Base-by-base conservation (phyloP, 1,140 invertebrate genomes). In the Drosophila lacertosa region DNA sequence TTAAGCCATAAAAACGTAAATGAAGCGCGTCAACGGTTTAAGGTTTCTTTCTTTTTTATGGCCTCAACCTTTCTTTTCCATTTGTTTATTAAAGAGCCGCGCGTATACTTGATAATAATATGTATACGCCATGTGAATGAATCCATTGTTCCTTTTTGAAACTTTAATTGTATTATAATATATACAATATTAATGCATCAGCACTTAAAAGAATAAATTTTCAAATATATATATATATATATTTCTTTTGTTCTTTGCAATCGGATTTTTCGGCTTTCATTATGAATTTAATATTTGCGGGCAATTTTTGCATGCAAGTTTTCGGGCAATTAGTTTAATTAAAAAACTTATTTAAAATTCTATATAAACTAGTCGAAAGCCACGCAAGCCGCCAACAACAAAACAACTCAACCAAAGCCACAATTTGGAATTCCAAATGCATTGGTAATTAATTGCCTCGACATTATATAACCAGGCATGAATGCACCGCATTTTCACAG, bases 261-360 rank as follows among this genome's bases (percentile, higher is more conserved):
- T 42, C 37, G 42, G 42, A 51, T 48, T 35, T 78, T 59, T 53
- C 22, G 47, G 4, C 13, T 13, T 39, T 39, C 35, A 67, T 63
- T 70, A 48, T 77, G 57, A 60, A 67, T 76, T 58, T 50, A 32
- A 57, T 65, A 77, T 59, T 32, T 50, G 45, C 11, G 35, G 29
- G 7, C 16, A 16, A 10, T 20, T 59, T 59, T 29, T 26, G 18
- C 35, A 3, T 24, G 40, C 24, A 44, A 47, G 22, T 32, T 66
- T 55, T 32, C 13, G 29, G 45, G 20, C 76, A 84, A 84, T 84
- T 84, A 86, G 73, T 66, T 67, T 62, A 80, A 81, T 86, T 81
- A 63, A 60, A 59, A 42, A 51, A 44, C 32, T 57, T 33, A 62
- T 80, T 76, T 58, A 48, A 76, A 66, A 75, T 75, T 72, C 68